Evolutionary conservation across 2,888 invertebrate genomes (phyloP).

Genomic region (Plutella xylostella): DNA sequence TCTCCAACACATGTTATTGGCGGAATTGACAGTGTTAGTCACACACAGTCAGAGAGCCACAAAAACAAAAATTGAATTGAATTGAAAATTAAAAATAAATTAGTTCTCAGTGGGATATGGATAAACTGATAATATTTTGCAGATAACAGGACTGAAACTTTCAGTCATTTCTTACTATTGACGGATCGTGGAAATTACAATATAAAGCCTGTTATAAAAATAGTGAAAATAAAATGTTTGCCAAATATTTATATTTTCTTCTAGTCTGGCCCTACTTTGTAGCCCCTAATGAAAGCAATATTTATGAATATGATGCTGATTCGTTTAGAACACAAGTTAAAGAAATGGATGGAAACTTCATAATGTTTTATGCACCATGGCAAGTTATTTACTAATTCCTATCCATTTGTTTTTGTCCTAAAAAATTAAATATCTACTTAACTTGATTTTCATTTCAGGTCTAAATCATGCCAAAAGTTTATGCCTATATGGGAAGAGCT

Average conservation of each 20-base stretch:
- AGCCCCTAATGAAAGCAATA: slow-evolving; percentile 73
- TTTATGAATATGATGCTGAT: slow-evolving; percentile 68
- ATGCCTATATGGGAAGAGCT: slow-evolving; percentile 82
- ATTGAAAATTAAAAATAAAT: too few relatives aligned
- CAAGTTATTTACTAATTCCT: slow-evolving; percentile 40
- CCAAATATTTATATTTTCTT: slow-evolving; percentile 36
- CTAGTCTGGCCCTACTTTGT: slow-evolving; percentile 71
- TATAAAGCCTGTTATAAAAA: too few relatives aligned
- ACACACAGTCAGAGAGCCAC: too few relatives aligned
- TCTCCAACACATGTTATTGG: too few relatives aligned
- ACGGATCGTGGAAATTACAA: too few relatives aligned
- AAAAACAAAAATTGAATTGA: too few relatives aligned
- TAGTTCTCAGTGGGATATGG: too few relatives aligned
- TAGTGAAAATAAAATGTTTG: too few relatives aligned
- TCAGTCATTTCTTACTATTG: too few relatives aligned
- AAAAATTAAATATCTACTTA: slow-evolving; percentile 2
- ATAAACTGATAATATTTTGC: too few relatives aligned
- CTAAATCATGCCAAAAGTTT: slow-evolving; percentile 84
- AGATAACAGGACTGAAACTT: too few relatives aligned
- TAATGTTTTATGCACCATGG: slow-evolving; percentile 87
- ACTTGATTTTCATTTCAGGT: slow-evolving; percentile 67
- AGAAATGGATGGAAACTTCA: slow-evolving; percentile 76
- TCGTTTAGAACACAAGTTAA: slow-evolving; percentile 73
- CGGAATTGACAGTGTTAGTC: too few relatives aligned
- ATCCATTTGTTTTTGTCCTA: slow-evolving; percentile 2